Percentiles rank a stretch among this genome's conserved stretches.
phyloP scores from a whole-genome alignment of 1,140 invertebrate species.

The Chironomus striatipennis region DNA sequence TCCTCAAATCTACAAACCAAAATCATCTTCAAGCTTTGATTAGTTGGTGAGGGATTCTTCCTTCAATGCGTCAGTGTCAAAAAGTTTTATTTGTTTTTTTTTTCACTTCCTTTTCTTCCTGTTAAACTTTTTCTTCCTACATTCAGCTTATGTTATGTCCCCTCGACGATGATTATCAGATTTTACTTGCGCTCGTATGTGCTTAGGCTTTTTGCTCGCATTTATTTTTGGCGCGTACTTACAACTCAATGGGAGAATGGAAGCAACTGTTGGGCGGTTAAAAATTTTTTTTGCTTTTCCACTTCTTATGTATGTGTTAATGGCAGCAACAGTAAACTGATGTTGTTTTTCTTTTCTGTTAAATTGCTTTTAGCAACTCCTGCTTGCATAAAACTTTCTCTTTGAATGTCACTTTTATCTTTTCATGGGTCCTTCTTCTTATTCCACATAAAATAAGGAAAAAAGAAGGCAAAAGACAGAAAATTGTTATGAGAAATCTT shows the following conservation, averaged over 20 bases:
- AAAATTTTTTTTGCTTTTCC: not conserved
- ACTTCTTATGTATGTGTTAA: not conserved
- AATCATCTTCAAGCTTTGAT: too few species aligned
- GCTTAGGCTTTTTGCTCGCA: not conserved
- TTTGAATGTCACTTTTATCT: not conserved
- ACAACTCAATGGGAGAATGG: not conserved
- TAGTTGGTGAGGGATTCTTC: too few species aligned
- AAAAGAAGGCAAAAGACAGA: too few species aligned
- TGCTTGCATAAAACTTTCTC: not conserved
- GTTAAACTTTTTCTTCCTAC: not conserved
- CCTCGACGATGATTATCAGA: slow-evolving; percentile 19
- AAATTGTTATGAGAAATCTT: not conserved
- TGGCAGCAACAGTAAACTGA: not conserved
- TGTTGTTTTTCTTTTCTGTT: not conserved
- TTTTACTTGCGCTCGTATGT: not conserved
- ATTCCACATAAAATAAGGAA: too few species aligned
- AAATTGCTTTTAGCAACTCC: not conserved
- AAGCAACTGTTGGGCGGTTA: slow-evolving; percentile 18
- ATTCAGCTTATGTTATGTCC: slow-evolving; percentile 7
- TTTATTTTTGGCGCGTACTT: not conserved
- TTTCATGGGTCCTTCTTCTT: too few species aligned
- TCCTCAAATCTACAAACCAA: too few species aligned
- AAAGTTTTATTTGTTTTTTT: slow-evolving; percentile 23
- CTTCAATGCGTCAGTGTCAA: not conserved
- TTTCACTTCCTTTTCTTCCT: not conserved